These are phyloP conservation scores for Acleris cristana DNA, from an alignment of 2,888 invertebrate species.

Conservation along the genomic window DNA sequence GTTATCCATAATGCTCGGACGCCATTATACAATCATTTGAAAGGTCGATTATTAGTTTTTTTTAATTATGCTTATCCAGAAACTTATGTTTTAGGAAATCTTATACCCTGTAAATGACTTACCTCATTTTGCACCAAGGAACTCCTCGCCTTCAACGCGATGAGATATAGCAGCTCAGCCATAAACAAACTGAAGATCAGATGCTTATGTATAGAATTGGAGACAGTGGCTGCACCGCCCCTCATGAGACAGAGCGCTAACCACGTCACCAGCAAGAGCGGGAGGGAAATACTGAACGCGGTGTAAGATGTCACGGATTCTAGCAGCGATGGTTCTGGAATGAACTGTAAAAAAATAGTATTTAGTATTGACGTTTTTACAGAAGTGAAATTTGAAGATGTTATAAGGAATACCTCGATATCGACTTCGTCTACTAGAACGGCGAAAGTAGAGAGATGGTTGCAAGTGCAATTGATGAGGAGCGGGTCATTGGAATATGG, in stretches of 20 bases:
- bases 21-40: too few relatives aligned
- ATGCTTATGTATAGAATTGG: slow-evolving; percentile 97
- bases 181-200: slow-evolving; percentile 95
- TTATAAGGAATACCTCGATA: slow-evolving; percentile 86
- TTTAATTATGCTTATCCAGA: too few relatives aligned
- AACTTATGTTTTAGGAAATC: not conserved
- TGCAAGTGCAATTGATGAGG: slow-evolving; percentile 95
- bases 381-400: too few relatives aligned
- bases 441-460: slow-evolving; percentile 95
- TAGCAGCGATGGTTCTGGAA: slow-evolving; percentile 93
- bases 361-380: not conserved
- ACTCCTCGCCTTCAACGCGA: slow-evolving; percentile 92
- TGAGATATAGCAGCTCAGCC: slow-evolving; percentile 92
- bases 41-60: too few relatives aligned
- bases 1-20: too few relatives aligned
- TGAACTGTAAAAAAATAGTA: slow-evolving; percentile 80
- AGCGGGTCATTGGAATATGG: slow-evolving; percentile 82
- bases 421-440: slow-evolving; percentile 95
- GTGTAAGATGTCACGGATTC: slow-evolving; percentile 95
- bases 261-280: slow-evolving; percentile 90
- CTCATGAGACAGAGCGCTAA: slow-evolving; percentile 91
- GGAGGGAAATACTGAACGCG: slow-evolving; percentile 92
- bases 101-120: slow-evolving; percentile 43
- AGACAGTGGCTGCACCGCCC: slow-evolving; percentile 93
- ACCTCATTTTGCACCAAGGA: slow-evolving; percentile 93